Evolutionary conservation across 2,888 invertebrate species (phyloP).

Genomic region (Taenaris catops): DNA sequence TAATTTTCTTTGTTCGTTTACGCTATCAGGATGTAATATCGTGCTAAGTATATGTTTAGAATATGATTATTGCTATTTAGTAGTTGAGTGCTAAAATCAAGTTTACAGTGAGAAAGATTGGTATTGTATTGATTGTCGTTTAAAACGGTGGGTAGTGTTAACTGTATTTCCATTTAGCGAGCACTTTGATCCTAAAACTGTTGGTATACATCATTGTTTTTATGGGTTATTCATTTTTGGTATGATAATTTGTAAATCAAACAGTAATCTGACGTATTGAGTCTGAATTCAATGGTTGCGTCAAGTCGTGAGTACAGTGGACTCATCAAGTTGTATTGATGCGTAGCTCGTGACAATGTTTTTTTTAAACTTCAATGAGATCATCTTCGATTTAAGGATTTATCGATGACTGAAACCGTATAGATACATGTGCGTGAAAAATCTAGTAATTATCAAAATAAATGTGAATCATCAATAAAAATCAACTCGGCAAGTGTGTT

Average conservation of each 20-base stretch:
- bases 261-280: slow-evolving; percentile 32
- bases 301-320: slow-evolving; percentile 33
- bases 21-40: too few relatives aligned
- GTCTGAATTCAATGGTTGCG: slow-evolving; percentile 49
- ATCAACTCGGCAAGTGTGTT: too few relatives aligned
- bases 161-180: slow-evolving; percentile 51
- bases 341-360: neutral
- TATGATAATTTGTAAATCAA: slow-evolving; percentile 50
- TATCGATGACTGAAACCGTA: too few relatives aligned
- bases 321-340: neutral
- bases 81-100: slow-evolving; percentile 65
- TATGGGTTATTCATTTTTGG: slow-evolving; percentile 58
- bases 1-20: too few relatives aligned
- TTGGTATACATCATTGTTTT: slow-evolving; percentile 60
- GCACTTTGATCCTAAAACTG: slow-evolving; percentile 57
- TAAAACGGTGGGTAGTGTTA: slow-evolving; percentile 57
- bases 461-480: too few relatives aligned
- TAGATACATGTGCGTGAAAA: too few relatives aligned
- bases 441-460: too few relatives aligned
- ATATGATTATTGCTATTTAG: slow-evolving; percentile 62
- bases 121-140: slow-evolving; percentile 54
- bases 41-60: slow-evolving; percentile 18
- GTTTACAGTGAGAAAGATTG: slow-evolving; percentile 53
- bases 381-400: slow-evolving; percentile 58
- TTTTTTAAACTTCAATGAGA: slow-evolving; percentile 47